phyloP scores from a whole-genome alignment of 2,888 invertebrate genomes.

The Dendrolimus houi region DNA sequence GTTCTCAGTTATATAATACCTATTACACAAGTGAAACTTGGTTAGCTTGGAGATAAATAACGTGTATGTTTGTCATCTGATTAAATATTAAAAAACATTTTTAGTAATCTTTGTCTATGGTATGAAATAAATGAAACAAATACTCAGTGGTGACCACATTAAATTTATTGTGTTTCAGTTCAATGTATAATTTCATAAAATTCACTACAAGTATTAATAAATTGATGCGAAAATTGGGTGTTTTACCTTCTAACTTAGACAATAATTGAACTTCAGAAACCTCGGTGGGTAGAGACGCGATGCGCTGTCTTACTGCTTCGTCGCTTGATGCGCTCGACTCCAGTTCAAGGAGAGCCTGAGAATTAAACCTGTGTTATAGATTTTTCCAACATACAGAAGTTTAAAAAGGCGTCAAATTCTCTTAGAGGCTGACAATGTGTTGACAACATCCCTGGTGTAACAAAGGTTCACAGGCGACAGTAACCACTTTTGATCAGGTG shows the following conservation, averaged over 20 bases:
- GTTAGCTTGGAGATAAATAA: too few species aligned
- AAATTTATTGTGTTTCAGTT: constrained; percentile 6
- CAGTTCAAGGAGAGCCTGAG: constrained; percentile 83
- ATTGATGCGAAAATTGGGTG: background rate
- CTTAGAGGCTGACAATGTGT: too few species aligned
- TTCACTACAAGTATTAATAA: constrained; percentile 6
- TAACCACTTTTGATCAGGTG: too few species aligned
- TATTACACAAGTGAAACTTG: too few species aligned
- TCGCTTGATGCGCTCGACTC: constrained; percentile 98
- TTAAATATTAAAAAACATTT: too few species aligned
- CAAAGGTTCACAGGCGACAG: too few species aligned
- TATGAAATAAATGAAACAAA: constrained; percentile 22
- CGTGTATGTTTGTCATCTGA: too few species aligned
- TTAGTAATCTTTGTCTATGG: constrained; percentile 1
- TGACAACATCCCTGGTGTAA: too few species aligned
- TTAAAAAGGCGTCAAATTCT: too few species aligned
- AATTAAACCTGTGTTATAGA: constrained; percentile 6
- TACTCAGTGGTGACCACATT: constrained; percentile 1
- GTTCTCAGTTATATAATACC: too few species aligned
- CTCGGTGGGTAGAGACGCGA: constrained; percentile 95
- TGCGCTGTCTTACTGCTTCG: constrained; percentile 93
- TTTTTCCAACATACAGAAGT: too few species aligned
- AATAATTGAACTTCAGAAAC: constrained; percentile 94
- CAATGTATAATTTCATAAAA: constrained; percentile 5
- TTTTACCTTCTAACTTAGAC: constrained; percentile 87